Evolutionary conservation across 2,113 vertebrate genomes (phyloP).

Genomic region (Zosterops pallidus): DNA sequence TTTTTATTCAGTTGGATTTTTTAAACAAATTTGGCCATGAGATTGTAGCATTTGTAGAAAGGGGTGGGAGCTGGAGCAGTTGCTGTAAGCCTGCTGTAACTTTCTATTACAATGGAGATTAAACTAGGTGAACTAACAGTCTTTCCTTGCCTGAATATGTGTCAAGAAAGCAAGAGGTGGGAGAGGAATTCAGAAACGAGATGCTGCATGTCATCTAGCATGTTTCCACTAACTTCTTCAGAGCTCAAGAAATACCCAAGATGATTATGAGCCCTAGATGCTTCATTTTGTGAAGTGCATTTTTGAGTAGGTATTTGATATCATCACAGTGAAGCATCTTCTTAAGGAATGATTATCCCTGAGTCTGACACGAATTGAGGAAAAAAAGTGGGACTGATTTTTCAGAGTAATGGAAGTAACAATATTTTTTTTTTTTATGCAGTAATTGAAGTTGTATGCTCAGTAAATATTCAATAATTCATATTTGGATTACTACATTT

Average conservation of each 20-base stretch:
- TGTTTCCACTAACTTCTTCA: neutral
- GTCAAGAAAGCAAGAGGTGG: neutral
- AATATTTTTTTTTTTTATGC: neutral
- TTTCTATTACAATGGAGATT: neutral
- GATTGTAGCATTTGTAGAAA: neutral
- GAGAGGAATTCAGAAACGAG: neutral
- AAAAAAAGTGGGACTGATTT: neutral
- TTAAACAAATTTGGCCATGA: neutral
- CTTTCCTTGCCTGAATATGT: neutral
- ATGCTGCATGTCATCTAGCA: neutral
- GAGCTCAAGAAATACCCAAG: neutral
- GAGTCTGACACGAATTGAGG: neutral
- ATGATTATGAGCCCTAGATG: neutral
- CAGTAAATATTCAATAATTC: neutral
- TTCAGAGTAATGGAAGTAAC: neutral
- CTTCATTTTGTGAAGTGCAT: neutral
- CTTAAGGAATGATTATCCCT: neutral
- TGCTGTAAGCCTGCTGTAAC: neutral
- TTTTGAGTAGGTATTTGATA: constrained; percentile 14
- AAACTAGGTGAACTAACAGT: neutral
- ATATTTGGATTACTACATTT: neutral
- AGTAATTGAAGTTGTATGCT: neutral
- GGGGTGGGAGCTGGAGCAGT: accelerated
- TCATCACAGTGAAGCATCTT: neutral
- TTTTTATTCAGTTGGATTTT: neutral